Base-by-base conservation (phyloP, 2,113 vertebrate species). In the Cyanoramphus novaezelandiae region DNA sequence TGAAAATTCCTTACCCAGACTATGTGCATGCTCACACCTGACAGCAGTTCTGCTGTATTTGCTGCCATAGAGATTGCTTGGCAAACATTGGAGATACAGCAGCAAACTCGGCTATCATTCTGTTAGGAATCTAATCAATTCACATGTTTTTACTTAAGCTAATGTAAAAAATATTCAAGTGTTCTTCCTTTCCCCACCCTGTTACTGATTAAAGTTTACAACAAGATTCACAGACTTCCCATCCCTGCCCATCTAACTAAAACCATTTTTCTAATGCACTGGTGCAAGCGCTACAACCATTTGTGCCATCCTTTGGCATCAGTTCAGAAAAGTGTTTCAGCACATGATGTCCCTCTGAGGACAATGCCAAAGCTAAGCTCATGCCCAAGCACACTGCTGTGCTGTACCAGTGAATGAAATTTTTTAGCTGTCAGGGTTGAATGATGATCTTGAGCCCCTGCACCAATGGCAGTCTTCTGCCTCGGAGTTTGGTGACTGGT, bases 1-100 rank as follows among this genome's bases (percentile, higher is more conserved):
- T 92, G 68, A 76, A 27, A 76, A 90, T 44, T 67, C 81, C 70
- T 82, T 87, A 74, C 27, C 60, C 53, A 23, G 35, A 19, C 63
- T 31, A n/a, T 57, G 68, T 72, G 76, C 85, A 37, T 43, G 76
- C 92, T 96, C 79, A 70, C 82, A 92, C 79, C 92, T 86, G 92
- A 90, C 41, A 37, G 60, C 59, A 85, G 52, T 21, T 76, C 82
- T 82, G 67, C 39, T 76, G 44, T 31, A 65, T 64, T 47, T 72
- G 79, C 88, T 88, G 62, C 62, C 53, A 16, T 3, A 41, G 60
- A 71, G 43, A 63, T 50, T 46, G 43, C 57, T 39, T 82, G 69
- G 65, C 55, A 91, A 86, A 81, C 16, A 53, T 28, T 52, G 59
- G 77, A 70, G 8, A 29, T 19, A 29, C 20, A 82, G 84, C 69